Base-by-base conservation (phyloP, 2,113 vertebrate genomes). In the Miniopterus natalensis region DNA sequence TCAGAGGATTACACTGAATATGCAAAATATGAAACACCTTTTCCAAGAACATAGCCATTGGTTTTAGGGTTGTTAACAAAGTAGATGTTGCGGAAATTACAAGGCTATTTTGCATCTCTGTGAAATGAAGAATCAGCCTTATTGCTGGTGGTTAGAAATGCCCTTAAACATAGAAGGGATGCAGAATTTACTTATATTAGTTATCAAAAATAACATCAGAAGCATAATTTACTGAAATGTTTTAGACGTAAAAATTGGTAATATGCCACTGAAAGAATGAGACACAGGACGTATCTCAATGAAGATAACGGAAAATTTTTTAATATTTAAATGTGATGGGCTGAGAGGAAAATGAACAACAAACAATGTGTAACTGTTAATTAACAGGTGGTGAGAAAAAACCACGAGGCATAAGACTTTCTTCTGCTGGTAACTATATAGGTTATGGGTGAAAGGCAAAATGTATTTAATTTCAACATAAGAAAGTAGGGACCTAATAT, bases 131-230 rank as follows among this genome's bases (percentile, higher is more conserved):
- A 88, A 71, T 68, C 78, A 61, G 66, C 8, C 29, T 25, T 53
- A 66, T 68, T 65, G 21, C 27, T 68, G 49, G 9, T 75, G 7
- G 27, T 73, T 89, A 89, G 73, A 74, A 85, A 65, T 55, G 12
- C 12, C 6, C 49, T 88, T 84, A 57, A 79, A 36, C 25, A 79
- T n/a, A 96, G 15, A 87, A 74, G 21, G 79, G 8, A 59, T 9
- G 2, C 8, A 40, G 17, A 92, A 45, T 71, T 84, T 74, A 73
- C 84, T 61, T 84, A 12, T 84, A 77, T 90, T 66, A 29, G n/a
- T 61, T 73, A 81, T 57, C 25, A 96, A 88, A 94, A 79, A 71
- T 71, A 84, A 92, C 45, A 12, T 77, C 23, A 88, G n/a, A 88
- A 79, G 23, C 63, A 78, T 77, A 61, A 65, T 63, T 63, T 49